These are phyloP conservation scores for Panthera uncia DNA, from an alignment of 2,113 vertebrate genomes.

Conservation along the genomic window DNA sequence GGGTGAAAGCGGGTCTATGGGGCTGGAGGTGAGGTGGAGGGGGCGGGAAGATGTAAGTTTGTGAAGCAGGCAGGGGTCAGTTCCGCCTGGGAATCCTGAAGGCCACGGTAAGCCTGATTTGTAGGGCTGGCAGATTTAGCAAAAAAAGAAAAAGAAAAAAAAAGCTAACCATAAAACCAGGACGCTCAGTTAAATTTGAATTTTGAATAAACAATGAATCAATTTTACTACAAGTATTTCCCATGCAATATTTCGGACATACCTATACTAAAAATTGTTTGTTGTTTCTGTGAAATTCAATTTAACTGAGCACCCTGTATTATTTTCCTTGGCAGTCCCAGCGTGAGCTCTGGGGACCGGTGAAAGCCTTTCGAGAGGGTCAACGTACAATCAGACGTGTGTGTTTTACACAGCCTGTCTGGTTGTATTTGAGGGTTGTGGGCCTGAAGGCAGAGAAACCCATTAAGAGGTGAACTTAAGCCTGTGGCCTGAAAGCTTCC, in stretches of 20 bases:
- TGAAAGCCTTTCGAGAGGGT: neutral
- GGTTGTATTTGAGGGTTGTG: neutral
- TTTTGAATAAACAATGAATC: neutral
- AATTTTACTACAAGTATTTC: neutral
- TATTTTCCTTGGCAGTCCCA: neutral
- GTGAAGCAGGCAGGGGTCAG: rapidly evolving
- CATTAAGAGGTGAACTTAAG: neutral
- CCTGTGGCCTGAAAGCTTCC: neutral
- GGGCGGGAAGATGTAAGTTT: neutral
- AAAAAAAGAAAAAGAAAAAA: neutral
- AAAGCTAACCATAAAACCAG: neutral
- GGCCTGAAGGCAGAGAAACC: neutral
- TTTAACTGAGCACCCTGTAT: neutral
- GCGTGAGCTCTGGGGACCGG: neutral
- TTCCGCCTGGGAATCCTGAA: too few relatives aligned
- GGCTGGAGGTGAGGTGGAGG: rapidly evolving
- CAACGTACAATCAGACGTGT: rapidly evolving
- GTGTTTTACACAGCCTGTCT: too few relatives aligned
- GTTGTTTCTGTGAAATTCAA: neutral
- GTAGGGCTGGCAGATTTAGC: neutral
- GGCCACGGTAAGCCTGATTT: neutral
- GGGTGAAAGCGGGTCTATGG: neutral
- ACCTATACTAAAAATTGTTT: neutral
- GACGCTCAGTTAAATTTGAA: neutral
- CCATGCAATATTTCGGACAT: neutral